Conservation (phyloP, 2,113 vertebrate genomes). For the Prochilodus magdalenae region DNA sequence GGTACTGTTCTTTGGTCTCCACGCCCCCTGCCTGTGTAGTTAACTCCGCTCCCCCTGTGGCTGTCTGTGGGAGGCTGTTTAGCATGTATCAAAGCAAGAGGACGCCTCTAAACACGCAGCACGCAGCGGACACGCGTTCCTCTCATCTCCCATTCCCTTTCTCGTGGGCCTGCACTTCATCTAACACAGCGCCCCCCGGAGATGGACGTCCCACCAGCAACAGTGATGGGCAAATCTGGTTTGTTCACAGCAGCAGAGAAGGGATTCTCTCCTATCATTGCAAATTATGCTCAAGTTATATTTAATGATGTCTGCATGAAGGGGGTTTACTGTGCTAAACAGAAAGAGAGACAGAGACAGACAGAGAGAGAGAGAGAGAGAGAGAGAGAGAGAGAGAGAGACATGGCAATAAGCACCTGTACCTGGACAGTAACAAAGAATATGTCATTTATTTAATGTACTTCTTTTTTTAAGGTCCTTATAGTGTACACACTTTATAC, state of each 20-base stretch:
- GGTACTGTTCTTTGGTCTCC: background rate
- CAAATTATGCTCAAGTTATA: background rate
- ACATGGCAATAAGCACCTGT: no score
- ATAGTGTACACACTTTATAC: no score
- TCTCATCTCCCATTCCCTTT: background rate
- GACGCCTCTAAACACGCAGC: background rate
- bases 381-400: background rate
- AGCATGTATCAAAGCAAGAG: constrained; percentile 7
- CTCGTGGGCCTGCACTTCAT: background rate
- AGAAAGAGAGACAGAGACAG: background rate
- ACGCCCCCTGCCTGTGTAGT: background rate
- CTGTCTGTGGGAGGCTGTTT: constrained; percentile 14
- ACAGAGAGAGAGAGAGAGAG: background rate
- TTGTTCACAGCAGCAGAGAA: background rate
- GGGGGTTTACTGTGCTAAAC: background rate
- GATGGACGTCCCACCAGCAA: background rate
- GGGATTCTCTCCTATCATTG: background rate
- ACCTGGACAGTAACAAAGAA: no score
- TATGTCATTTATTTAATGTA: no score
- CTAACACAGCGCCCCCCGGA: background rate
- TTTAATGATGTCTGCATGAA: background rate
- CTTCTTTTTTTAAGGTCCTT: no score
- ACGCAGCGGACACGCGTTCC: background rate
- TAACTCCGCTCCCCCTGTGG: background rate
- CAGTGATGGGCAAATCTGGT: background rate